Base-by-base conservation (phyloP, 2,113 vertebrate species). In the Asarcornis scutulata region DNA sequence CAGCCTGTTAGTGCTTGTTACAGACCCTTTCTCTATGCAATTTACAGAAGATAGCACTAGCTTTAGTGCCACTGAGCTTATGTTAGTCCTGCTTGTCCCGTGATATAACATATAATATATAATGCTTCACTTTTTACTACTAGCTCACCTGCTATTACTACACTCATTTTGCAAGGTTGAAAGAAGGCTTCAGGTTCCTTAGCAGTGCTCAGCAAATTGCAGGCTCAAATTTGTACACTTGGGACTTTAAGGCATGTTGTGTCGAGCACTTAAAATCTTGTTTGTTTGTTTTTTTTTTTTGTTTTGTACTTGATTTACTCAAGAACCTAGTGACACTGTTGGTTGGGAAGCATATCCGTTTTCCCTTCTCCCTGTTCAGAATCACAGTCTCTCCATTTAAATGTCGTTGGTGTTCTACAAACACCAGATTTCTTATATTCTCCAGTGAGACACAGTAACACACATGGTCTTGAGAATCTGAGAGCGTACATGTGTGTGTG, bases 401-500 rank as follows among this genome's bases (percentile, higher is more conserved):
- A 82, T 95, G 73, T 58, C 75, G 72, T 25, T 62, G 4, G 3
- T 84, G 75, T 71, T 72, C 16, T 78, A 64, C 1, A 1, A 88
- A 91, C 79, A 66, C 63, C 42, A 85, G 79, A 78, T 74, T 93
- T 93, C 92, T 86, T 88, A 50, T 56, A 86, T 91, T 82, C 56
- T 75, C 38, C 62, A 46, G 64, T 3, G 4, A 97, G 78, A 93
- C 20, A 64, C 1, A 4, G 6, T 55, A 38, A 75, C 42, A 79
- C 60, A 53, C n/a, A 27, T 5, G 9, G 50, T 96, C 86, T 91
- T 63, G 71, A 95, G 91, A 94, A 87, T 86, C 73, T 95, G 52
- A 0, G 34, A 92, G 88, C 0, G 2, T 60, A 40, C 94, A 90
- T 58, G 59, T 17, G 16, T 62, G 9, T 23, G 38, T 40, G 7